Conservation (phyloP, 2,797 vertebrate species). For the Babyrousa celebensis region DNA sequence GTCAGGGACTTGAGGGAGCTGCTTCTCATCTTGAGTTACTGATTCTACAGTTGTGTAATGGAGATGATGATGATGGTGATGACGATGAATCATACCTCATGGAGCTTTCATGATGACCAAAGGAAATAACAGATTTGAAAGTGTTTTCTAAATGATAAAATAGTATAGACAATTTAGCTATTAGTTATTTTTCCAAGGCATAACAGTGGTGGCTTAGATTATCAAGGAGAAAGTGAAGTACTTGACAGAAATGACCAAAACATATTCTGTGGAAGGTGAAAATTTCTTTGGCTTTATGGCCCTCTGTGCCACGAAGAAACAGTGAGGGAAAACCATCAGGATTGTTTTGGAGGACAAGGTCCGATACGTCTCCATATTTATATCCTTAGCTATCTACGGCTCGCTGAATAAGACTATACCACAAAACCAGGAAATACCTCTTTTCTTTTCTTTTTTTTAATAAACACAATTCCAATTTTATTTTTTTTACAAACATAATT, state of each 20-base stretch:
- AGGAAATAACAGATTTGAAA: not conserved
- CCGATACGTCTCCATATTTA: not conserved
- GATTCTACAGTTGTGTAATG: not conserved
- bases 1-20: not conserved
- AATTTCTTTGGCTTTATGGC: not conserved
- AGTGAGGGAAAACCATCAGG: not conserved
- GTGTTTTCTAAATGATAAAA: not conserved
- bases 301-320: not conserved
- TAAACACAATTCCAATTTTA: not conserved
- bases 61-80: not conserved
- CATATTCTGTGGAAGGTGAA: not conserved
- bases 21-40: not conserved
- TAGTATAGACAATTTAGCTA: not conserved
- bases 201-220: not conserved
- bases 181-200: not conserved
- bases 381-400: not conserved
- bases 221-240: not conserved
- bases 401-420: not conserved
- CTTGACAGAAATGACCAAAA: not conserved
- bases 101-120: not conserved
- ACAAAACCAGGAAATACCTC: not conserved
- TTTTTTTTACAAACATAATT: not conserved
- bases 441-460: not conserved
- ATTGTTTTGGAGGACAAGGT: not conserved
- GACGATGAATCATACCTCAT: fast-evolving